Evolutionary conservation across 23 tunicate genomes (phyloP), one percentile per base, ranked within the genome.

Genomic region (Halocynthia aurantium): DNA sequence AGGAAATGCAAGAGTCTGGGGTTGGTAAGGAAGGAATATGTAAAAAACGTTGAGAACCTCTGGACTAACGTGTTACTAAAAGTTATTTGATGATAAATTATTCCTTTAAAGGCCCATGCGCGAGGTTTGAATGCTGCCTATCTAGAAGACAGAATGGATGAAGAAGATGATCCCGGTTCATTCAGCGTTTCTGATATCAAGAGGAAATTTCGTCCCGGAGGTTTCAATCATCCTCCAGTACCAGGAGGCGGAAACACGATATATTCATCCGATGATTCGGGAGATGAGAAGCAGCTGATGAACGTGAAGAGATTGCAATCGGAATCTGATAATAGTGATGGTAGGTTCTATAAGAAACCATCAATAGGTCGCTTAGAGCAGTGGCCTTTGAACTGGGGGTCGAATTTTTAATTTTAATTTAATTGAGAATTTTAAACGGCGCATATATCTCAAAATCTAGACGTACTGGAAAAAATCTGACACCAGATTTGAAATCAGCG

Each of bases 161-260:
- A 78, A n/a, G 85, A 89, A 54, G 97, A 81, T 12, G 89, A 90
- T 57, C 81, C 89, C 56, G 91, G 88, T 12, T 84, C 69, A 51
- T 51, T 86, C 81, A 91, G 97, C 60, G 97, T 91, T 31, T 77
- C 87, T 6, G 91, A 87, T 17, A 86, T 92, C 9, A 92, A 92
- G 61, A 92, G 86, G 60, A 77, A 78, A 51, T 83, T 92, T 54
- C 77, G 82, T 52, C 51, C 77, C 22, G 96, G 88, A 19, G 64
- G 64, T 60, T 60, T 17, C 64, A 60, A 60, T 60, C 17, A 1
- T 60, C 17, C n/a, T 17, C 64, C 64, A 60, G 49, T 77, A 18
- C 56, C 55, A 7, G 70, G 70, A 10, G 85, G 75, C 2, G 74
- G 76, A 15, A 21, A 53, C 18, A 77, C 71, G 13, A 89, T 89